Percentiles rank a stretch among this genome's conserved stretches.
Evolutionary conservation across 2,113 vertebrate species (phyloP).

Genomic region (Psittacus erithacus): DNA sequence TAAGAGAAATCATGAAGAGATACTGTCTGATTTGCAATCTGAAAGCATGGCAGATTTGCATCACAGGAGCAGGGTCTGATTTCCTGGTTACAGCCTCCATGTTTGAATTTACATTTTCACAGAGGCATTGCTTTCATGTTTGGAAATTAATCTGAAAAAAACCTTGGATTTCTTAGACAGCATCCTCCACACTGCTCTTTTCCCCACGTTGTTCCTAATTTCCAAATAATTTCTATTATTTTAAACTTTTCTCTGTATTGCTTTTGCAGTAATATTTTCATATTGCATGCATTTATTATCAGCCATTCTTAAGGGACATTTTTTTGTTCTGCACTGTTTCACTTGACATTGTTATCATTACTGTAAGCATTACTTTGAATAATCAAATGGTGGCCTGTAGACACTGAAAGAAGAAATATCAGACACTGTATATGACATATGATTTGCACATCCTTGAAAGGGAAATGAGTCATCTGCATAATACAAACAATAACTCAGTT

Average conservation of each 20-base stretch:
- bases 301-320: neutral
- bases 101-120: neutral
- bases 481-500: slow-evolving; percentile 76
- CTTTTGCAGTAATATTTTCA: slow-evolving; percentile 11
- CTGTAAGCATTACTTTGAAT: slow-evolving; percentile 47
- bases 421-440: slow-evolving; percentile 74
- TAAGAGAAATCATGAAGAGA: neutral
- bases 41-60: neutral
- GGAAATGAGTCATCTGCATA: slow-evolving; percentile 80
- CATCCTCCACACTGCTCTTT: neutral
- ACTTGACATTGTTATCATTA: slow-evolving; percentile 30
- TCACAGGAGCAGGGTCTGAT: neutral
- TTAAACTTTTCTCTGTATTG: slow-evolving; percentile 3
- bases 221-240: slow-evolving; percentile 9
- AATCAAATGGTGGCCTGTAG: slow-evolving; percentile 55
- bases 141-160: neutral
- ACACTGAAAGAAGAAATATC: slow-evolving; percentile 57
- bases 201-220: neutral
- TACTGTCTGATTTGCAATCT: neutral
- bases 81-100: neutral
- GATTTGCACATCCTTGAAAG: slow-evolving; percentile 71
- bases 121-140: neutral
- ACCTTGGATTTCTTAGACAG: neutral
- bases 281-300: neutral
- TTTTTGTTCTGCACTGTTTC: slow-evolving; percentile 3